Evolutionary conservation across 2,113 vertebrate species (phyloP), one percentile per base, ranked within the genome.

Genomic region (Addax nasomaculatus): DNA sequence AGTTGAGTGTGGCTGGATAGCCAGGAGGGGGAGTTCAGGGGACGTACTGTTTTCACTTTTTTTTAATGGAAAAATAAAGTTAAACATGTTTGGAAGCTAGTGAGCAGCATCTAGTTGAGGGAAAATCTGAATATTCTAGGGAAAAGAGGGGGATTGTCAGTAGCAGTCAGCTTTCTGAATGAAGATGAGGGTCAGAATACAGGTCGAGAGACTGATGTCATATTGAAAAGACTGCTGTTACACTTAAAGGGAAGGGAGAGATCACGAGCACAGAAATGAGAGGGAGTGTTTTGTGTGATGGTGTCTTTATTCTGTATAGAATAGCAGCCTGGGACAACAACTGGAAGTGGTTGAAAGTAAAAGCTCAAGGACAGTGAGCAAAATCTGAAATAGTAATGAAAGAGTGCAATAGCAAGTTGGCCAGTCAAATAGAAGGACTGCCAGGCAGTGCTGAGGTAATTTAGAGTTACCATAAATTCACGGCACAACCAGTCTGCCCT

Each of bases 31-130:
- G 36, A 6, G 5, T 43, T 91, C 23, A 78, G 60, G 36, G 53
- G 36, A 76, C 1, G 7, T 89, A 19, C 58, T 92, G 23, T 67
- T 96, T 93, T 87, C 23, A 57, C 80, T 94, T 13, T 36, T 12
- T 89, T 96, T 95, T 79, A 81, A 55, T 87, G 58, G 93, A 89
- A 96, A 96, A 83, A 57, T 87, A 87, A 95, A 47, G 9, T 43
- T 89, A 51, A 67, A 70, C 33, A 30, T 64, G 7, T 67, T 93
- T 92, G n/a, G 88, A 67, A 81, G 27, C 47, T n/a, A 76, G 1
- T 62, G 23, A 79, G 62, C 97, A 83, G 27, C 5, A 78, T 81
- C n/a, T 67, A 49, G 27, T 89, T 73, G 39, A 89, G 43, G 60
- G 58, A 33, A 64, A 76, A 93, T 25, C 27, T 49, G 58, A 90